Evolutionary conservation across 2,113 vertebrate genomes (phyloP).

Genomic region (Psammodynastes pulverulentus): DNA sequence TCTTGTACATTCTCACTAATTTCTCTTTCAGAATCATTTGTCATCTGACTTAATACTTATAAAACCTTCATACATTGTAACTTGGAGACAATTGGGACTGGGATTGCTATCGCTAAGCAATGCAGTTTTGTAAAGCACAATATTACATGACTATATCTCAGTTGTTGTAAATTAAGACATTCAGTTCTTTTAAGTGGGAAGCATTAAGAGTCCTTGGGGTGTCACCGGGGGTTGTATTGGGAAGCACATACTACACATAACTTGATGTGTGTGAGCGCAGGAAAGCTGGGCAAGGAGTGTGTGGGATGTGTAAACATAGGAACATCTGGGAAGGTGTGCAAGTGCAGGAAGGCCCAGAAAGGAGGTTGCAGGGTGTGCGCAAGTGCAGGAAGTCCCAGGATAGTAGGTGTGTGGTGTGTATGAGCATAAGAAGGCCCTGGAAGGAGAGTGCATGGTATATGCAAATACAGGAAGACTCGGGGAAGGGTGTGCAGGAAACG

Average conservation of each 20-base stretch:
- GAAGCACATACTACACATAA: not conserved
- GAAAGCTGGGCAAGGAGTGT: not conserved
- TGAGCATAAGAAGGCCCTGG: not conserved
- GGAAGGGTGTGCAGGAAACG: not conserved
- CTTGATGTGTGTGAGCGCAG: not conserved
- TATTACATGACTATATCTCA: not conserved
- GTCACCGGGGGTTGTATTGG: not conserved
- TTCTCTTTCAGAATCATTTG: not conserved
- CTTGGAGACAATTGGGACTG: not conserved
- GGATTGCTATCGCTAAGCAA: not conserved
- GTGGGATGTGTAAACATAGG: not conserved
- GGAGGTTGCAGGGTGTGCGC: not conserved
- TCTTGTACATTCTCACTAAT: not conserved
- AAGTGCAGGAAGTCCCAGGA: not conserved
- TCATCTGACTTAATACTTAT: not conserved
- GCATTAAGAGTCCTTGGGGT: not conserved
- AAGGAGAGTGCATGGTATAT: not conserved
- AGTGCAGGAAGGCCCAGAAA: not conserved
- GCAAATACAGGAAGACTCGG: not conserved
- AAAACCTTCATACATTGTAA: not conserved
- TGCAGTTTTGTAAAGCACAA: not conserved
- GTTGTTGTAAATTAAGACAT: not conserved
- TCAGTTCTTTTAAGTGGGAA: not conserved
- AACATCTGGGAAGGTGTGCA: not conserved
- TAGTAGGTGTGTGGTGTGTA: not conserved